Conservation (phyloP, 2,797 vertebrate species). For the Prionace glauca region DNA sequence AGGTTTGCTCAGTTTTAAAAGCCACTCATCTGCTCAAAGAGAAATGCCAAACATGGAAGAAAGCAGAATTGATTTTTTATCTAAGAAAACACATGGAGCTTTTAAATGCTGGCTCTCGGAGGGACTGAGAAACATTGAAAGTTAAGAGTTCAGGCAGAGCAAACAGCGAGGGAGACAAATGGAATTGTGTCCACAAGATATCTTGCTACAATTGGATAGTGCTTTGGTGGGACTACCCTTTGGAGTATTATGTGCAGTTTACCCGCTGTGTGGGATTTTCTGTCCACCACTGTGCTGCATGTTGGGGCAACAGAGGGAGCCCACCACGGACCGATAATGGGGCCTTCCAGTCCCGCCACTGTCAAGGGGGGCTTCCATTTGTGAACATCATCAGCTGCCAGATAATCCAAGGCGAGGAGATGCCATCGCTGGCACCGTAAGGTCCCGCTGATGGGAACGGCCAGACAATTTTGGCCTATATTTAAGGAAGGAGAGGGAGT, state of each 20-base stretch:
- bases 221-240: neutral
- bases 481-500: neutral
- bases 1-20: neutral
- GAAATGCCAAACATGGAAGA: neutral
- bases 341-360: no score
- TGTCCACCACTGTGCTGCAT: no score
- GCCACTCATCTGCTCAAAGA: neutral
- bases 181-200: neutral
- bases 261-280: no score
- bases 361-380: no score
- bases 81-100: neutral
- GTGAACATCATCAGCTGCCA: no score
- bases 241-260: neutral
- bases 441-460: no score
- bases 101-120: neutral
- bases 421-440: no score
- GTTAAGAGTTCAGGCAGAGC: neutral
- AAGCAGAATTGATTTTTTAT: neutral
- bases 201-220: neutral
- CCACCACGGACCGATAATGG: no score
- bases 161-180: neutral
- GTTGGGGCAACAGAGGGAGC: no score
- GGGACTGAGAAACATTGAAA: neutral
- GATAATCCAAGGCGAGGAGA: no score
- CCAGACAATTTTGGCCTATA: neutral